Evolutionary conservation across 2,888 invertebrate species (phyloP), one percentile per base, ranked within the genome.

Genomic region (Rotaria macrura): DNA sequence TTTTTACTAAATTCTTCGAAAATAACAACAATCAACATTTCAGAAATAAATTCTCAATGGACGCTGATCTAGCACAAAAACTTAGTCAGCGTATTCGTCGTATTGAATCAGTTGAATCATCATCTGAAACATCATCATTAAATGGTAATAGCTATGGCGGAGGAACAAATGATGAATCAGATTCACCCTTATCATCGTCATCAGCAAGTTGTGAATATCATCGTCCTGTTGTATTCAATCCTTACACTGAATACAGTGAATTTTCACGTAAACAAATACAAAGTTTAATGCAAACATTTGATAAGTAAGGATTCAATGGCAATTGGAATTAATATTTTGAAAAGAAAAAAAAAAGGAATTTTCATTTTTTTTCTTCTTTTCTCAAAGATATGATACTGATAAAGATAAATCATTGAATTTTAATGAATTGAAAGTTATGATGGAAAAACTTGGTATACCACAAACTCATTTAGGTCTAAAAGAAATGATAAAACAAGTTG

Each of bases 401-500:
- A 93, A 93, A 87, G 96, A 97, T 91, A 95, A 95, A 72, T 96
- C 93, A 90, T 93, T 97, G 88, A 95, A 96, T 91, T 92, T 97
- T 87, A 93, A 93, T 47, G 97, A 97, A 91, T 92, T 97, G 88
- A 97, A 97, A 91, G 89, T 90, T 89, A 96, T 97, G 96, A 97
- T 97, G 97, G 97, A 97, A 91, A 94, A 95, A 87, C 92, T 97
- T 86, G 96, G 95, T 23, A 96, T 95, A 2, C 97, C 97, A 25
- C 97, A 97, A 91, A 97, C 97, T 0, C 97, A 97, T 91, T 92
- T 97, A n/a, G 85, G 79, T 3, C 43, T 86, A 20, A 85, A 85
- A 83, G 84, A 83, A n/a, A 87, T 87, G 85, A 85, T 85, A 10
- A 86, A 94, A 94, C 88, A 90, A 88, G 89, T 90, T 40, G 92